phyloP scores from a whole-genome alignment of 1,140 invertebrate species.

The Phenacoccus solenopsis region DNA sequence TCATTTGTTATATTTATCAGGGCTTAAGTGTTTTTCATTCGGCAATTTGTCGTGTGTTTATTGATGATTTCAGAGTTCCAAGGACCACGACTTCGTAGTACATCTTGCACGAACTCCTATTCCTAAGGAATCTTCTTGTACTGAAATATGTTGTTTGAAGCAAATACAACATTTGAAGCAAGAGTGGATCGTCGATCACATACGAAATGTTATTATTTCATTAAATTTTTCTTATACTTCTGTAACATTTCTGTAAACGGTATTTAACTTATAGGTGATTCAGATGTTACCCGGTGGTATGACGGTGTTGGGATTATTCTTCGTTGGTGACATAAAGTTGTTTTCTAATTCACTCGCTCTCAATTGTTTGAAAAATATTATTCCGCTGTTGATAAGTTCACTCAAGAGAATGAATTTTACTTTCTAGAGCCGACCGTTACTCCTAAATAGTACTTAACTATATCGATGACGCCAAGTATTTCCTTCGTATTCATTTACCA shows the following conservation, averaged over 20 bases:
- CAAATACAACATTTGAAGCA: neutral
- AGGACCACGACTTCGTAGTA: constrained; percentile 20
- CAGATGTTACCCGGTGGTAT: constrained; percentile 72
- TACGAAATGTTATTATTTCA: neutral
- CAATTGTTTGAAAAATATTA: constrained; percentile 40
- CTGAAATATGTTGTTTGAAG: neutral
- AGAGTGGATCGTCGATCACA: neutral
- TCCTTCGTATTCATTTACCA: constrained; percentile 35
- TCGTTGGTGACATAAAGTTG: constrained; percentile 47
- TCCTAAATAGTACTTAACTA: constrained; percentile 30
- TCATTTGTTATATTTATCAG: constrained; percentile 14
- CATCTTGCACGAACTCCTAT: constrained; percentile 22
- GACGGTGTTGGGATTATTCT: constrained; percentile 51
- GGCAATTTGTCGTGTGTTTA: neutral
- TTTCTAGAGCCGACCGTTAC: constrained; percentile 33
- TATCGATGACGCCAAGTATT: constrained; percentile 38
- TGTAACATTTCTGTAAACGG: neutral
- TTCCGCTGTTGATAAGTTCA: constrained; percentile 44
- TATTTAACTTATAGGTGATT: constrained; percentile 39
- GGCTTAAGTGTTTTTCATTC: too few species aligned
- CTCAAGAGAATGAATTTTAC: constrained; percentile 42
- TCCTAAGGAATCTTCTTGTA: neutral
- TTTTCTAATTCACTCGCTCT: constrained; percentile 38
- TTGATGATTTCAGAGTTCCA: constrained; percentile 21
- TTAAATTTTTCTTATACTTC: too few species aligned